phyloP scores from a whole-genome alignment of 2,888 invertebrate genomes.

The Drosophila colorata region DNA sequence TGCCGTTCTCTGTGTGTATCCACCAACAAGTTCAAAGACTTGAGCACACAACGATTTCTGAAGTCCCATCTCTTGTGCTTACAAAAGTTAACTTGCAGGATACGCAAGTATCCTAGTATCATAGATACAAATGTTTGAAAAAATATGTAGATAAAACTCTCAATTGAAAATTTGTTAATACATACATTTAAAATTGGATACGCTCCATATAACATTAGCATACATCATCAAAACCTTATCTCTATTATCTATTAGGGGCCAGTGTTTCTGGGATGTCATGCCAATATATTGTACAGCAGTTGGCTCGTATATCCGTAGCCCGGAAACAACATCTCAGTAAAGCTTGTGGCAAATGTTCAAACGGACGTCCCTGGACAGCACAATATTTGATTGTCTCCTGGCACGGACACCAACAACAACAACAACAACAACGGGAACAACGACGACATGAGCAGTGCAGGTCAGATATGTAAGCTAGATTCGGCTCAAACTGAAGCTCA shows the following conservation, averaged over 20 bases:
- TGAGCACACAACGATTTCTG: conserved; percentile 1
- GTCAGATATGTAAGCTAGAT: not conserved
- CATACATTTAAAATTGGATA: not conserved
- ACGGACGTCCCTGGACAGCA: conserved; percentile 3
- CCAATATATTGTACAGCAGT: not conserved
- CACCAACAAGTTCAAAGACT: conserved; percentile 24
- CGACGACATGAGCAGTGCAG: not conserved
- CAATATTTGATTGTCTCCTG: conserved; percentile 7
- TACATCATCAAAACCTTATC: too few species aligned
- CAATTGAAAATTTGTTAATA: too few species aligned
- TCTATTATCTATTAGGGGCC: not conserved
- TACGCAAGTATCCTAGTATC: too few species aligned
- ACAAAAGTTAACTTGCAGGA: not conserved
- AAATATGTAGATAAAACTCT: too few species aligned
- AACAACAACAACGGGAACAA: not conserved
- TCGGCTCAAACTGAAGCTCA: not conserved
- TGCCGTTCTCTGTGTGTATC: not conserved
- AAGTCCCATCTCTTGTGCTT: conserved; percentile 3
- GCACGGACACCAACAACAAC: not conserved
- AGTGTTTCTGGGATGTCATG: not conserved
- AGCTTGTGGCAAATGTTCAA: conserved; percentile 4
- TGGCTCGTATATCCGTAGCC: conserved; percentile 6
- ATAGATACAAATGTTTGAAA: too few species aligned
- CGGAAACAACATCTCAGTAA: conserved; percentile 2
- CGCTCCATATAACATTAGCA: not conserved